Evolutionary conservation across 2,797 vertebrate species (phyloP), one percentile per base, ranked within the genome.

Genomic region (Pseudochaenichthys georgianus): DNA sequence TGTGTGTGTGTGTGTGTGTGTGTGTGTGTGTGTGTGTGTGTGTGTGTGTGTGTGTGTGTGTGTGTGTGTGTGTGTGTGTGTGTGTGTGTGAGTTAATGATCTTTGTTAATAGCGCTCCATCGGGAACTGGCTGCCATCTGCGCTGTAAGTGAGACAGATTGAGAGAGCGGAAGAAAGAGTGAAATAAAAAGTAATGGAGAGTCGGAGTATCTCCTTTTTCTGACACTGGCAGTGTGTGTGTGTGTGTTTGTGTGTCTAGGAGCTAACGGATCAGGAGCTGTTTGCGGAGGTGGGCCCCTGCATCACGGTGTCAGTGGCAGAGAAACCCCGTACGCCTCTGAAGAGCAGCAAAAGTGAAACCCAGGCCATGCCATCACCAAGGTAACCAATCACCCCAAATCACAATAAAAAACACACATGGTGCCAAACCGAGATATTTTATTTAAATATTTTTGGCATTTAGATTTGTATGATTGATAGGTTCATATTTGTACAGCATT

Each of bases 291-390:
- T 91, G 2, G 94, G 93, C 11, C 94, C 96, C 16, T 94, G 94
- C 81, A 96, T 97, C 77, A 93, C 83, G 0, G 96, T 96, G 72
- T 96, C 95, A 0, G 93, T 93, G 77, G 94, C 96, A 1, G 96
- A 97, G 77, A 97, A 97, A 92, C 93, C 96, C 60, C 95, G 94
- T 73, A 97, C 96, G 0, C 96, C 96, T 16, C 81, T 96, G 92
- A 97, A 97, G 90, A 95, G 82, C 78, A 94, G 93, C 88, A 96
- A 94, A 79, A 94, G 84, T 0, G 97, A 97, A 57, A 87, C 84
- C 4, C 96, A 96, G 82, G 87, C 94, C 73, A 90, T 95, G 53
- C 90, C 96, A 0, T 97, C 96, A 0, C 96, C 96, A 50, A 92
- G 96, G 96, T 97, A 86, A 80, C 10, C 15, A 12, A 58, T 10